Evolutionary conservation across 2,888 invertebrate genomes (phyloP), one percentile per base, ranked within the genome.

Genomic region (Dasysyrphus tricinctus): DNA sequence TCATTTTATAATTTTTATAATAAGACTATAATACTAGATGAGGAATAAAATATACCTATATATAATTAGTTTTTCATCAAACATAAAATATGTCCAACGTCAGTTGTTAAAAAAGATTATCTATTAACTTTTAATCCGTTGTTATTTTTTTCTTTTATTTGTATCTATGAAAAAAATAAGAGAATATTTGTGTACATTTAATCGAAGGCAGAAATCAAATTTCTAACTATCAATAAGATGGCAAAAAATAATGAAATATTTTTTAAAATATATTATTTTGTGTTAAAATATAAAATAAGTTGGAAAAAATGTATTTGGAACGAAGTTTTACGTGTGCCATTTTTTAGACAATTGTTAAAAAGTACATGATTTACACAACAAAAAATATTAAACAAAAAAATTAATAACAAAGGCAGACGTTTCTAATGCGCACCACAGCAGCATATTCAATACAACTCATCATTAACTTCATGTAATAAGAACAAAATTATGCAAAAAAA

Each of bases 1-100:
- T 88, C 87, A 83, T 88, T 88, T 88, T 82, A 88, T 84, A 88
- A 88, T 88, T 77, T 70, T 72, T 76, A 83, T 49, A 47, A 86
- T 78, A 78, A 81, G 78, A 78, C 82, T 79, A 82, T 75, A 82
- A 72, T 67, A 75, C 47, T 79, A 82, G 74, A 79, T 51, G 79
- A 86, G 67, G 72, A 82, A 82, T 85, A 65, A 84, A 80, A 82
- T 74, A 81, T 63, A 74, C 42, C 57, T 69, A 75, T 63, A 59
- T 65, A 78, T 67, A 72, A 77, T 80, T 73, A 77, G 44, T 65
- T 85, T 80, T 80, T 80, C 69, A 76, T 51, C 37, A 84, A 63
- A 75, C 24, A 59, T 47, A 56, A 61, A 57, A 54, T 79, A 51
- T 79, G 74, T 83, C 78, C 73, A 74, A 78, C 63, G 67, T 83